Evolutionary conservation across 2,888 invertebrate species (phyloP).

Genomic region (Marasmarcha lunaedactyla): DNA sequence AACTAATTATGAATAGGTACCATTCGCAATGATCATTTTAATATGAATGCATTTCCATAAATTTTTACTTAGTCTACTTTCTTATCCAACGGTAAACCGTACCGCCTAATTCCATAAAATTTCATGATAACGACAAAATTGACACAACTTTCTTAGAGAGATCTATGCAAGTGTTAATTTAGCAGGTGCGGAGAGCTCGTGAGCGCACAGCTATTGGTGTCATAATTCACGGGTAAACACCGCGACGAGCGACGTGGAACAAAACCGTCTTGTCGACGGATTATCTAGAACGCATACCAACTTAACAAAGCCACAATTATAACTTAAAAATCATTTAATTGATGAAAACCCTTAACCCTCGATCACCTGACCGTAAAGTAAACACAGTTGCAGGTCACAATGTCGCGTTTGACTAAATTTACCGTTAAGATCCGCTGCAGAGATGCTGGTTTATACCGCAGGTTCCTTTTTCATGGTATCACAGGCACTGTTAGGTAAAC

Average conservation of each 20-base stretch:
- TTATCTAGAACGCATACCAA: too few species aligned
- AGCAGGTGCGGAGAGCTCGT: not conserved
- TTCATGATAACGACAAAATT: slow-evolving; percentile 25
- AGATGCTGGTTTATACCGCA: slow-evolving; percentile 12
- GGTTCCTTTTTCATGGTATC: slow-evolving; percentile 14
- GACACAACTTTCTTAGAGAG: slow-evolving; percentile 20
- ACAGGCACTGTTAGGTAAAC: slow-evolving; percentile 36
- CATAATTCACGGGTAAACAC: slow-evolving; percentile 61
- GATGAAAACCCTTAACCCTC: slow-evolving; percentile 5
- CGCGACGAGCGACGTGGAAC: slow-evolving; percentile 52
- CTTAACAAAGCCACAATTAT: too few species aligned
- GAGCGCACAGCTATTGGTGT: slow-evolving; percentile 26
- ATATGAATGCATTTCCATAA: too few species aligned
- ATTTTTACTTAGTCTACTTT: slow-evolving; percentile 29
- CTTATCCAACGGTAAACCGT: slow-evolving; percentile 50
- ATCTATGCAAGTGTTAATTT: slow-evolving; percentile 17
- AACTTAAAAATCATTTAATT: not conserved
- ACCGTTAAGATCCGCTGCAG: slow-evolving; percentile 60
- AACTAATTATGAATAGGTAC: too few species aligned
- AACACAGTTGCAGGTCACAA: slow-evolving; percentile 49
- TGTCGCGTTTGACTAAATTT: slow-evolving; percentile 48
- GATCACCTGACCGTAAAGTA: slow-evolving; percentile 55
- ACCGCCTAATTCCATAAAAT: slow-evolving; percentile 26
- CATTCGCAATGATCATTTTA: too few species aligned
- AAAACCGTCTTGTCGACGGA: slow-evolving; percentile 9